Evolutionary conservation across 2,113 vertebrate species (phyloP), one percentile per base, ranked within the genome.

Genomic region (Acanthochromis polyacanthus): DNA sequence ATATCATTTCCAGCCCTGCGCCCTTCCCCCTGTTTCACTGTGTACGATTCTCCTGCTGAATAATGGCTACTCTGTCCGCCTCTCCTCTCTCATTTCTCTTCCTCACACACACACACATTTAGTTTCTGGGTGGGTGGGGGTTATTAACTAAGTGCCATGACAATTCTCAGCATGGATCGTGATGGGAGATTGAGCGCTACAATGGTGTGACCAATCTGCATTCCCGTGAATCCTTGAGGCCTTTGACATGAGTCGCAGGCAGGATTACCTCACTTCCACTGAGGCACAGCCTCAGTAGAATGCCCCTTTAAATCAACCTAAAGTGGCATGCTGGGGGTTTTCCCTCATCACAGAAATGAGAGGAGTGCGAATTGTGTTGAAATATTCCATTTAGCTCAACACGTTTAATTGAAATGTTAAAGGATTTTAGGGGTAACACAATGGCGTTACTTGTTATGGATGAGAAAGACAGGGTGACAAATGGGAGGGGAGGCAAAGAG

Each of bases 121-220:
- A 51, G 69, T 84, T 71, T 83, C 63, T 64, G 82, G 78, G 62
- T 57, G 40, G 38, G 23, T 36, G 71, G 71, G 77, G 81, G 64
- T 63, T 78, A 82, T 89, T 78, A 89, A 73, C 78, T 90, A 92
- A 93, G 85, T 92, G 71, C 80, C 84, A 82, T 93, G 88, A 93
- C 86, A 81, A 75, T 93, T 89, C 91, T 86, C 86, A 89, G 90
- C 90, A 85, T 88, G 88, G 59, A 78, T 81, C 70, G 17, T 81
- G 84, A 89, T 89, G 86, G 82, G 86, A 93, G 89, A 92, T 88
- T 64, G 83, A 86, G 77, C 36, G 10, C 48, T 19, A 86, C 79
- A 86, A 82, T 93, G 80, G 85, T 90, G 91, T 93, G 89, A 93
- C 91, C 72, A 93, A 93, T 93, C 82, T 28, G 72, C 79, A 75